Evolutionary conservation across 64 coral and sea anemone species (phyloP).

Genomic region (Trachythela sp.): DNA sequence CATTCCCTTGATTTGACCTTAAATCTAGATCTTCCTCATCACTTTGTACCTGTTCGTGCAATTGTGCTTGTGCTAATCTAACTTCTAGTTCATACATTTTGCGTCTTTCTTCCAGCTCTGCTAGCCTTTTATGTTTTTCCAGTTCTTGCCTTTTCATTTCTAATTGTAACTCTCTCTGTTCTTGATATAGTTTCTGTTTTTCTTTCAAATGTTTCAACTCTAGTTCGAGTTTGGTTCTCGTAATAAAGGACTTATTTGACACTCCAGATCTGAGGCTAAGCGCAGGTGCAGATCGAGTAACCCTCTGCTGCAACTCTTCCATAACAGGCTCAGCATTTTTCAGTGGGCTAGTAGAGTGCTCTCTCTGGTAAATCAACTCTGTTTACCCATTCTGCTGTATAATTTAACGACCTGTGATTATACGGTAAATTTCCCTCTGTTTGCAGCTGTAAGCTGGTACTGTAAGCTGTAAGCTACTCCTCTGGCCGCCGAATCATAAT

Average conservation of each 20-base stretch:
- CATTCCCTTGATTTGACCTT: neutral
- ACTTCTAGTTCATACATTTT: neutral
- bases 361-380: neutral
- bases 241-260: neutral
- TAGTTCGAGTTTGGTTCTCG: neutral
- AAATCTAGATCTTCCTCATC: neutral
- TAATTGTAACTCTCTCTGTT: conserved; percentile 4
- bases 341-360: neutral
- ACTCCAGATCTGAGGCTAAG: neutral
- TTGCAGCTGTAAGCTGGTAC: neutral
- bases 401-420: neutral
- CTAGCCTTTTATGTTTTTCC: neutral
- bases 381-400: neutral
- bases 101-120: neutral
- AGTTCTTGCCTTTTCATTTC: neutral
- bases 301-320: neutral
- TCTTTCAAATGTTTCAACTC: neutral
- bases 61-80: neutral
- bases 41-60: neutral
- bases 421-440: too few species aligned
- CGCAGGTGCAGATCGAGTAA: neutral
- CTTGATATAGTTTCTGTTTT: neutral
- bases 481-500: neutral
- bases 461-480: neutral
- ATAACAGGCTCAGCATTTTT: neutral